These are phyloP conservation scores for Lytechinus variegatus DNA, from an alignment of 35 echinoderm and acorn worm genomes.

Conservation along the genomic window DNA sequence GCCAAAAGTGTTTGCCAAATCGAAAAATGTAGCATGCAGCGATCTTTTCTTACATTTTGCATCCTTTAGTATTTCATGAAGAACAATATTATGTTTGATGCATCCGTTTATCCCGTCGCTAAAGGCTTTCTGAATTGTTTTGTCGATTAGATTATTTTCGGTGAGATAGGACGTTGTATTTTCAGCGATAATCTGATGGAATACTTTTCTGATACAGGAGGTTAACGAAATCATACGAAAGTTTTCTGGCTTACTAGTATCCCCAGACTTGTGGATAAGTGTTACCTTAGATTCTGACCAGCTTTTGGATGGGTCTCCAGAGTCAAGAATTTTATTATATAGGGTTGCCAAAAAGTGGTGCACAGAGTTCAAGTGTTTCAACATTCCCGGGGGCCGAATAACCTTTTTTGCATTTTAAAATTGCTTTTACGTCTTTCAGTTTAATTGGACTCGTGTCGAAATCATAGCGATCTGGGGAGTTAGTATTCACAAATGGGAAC, in stretches of 20 bases:
- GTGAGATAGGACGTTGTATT: conserved; percentile 39
- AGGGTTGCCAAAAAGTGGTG: conserved; percentile 59
- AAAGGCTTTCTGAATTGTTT: conserved; percentile 20
- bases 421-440: conserved; percentile 15
- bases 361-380: conserved; percentile 29
- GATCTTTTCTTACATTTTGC: conserved; percentile 44
- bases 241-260: conserved; percentile 50
- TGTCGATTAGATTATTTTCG: conserved; percentile 13
- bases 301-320: conserved; percentile 23
- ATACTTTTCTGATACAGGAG: conserved; percentile 33
- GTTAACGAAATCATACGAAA: conserved; percentile 47
- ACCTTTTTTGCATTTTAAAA: conserved; percentile 37
- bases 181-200: conserved; percentile 54
- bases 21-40: conserved; percentile 46
- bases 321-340: conserved; percentile 26
- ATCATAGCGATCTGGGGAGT: too few relatives aligned
- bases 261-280: conserved; percentile 42
- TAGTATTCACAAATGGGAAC: conserved; percentile 32
- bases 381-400: conserved; percentile 28
- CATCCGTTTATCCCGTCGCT: conserved; percentile 39
- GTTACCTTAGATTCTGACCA: conserved; percentile 47
- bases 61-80: conserved; percentile 25
- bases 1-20: conserved; percentile 54
- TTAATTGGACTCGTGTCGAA: conserved; percentile 46
- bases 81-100: conserved; percentile 42